Percentiles rank a stretch among this genome's conserved stretches.
phyloP scores from a whole-genome alignment of 2,797 vertebrate species.

The Diglossa cyanea region DNA sequence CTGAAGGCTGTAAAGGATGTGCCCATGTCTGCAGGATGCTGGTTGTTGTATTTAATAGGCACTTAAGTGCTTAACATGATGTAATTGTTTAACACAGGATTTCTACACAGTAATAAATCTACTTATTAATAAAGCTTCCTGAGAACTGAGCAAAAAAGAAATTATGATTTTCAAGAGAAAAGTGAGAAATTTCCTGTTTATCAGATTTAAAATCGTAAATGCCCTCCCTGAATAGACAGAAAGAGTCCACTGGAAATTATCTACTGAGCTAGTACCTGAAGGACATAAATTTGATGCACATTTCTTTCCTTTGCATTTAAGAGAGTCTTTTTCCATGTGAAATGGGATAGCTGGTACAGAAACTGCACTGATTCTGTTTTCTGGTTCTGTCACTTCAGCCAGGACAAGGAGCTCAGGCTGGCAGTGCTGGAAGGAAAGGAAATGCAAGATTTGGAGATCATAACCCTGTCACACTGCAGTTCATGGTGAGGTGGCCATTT shows the following conservation, averaged over 20 bases:
- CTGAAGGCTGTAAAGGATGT: neutral
- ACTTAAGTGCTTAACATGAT: neutral
- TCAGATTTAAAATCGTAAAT: neutral
- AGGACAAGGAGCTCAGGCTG: neutral
- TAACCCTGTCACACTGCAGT: neutral
- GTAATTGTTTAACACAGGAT: neutral
- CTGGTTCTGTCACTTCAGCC: neutral
- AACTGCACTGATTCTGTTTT: neutral
- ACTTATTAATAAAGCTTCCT: neutral
- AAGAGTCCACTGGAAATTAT: neutral
- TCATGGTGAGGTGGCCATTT: neutral
- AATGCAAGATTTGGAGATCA: neutral
- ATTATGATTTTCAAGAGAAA: neutral
- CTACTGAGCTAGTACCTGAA: neutral
- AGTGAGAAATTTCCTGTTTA: neutral
- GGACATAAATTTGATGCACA: neutral
- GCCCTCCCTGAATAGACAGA: neutral
- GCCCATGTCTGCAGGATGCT: neutral
- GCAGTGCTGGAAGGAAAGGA: neutral
- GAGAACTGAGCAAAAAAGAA: neutral
- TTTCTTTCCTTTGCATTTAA: neutral
- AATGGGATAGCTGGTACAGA: neutral
- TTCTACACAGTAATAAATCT: neutral
- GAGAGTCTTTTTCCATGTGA: neutral
- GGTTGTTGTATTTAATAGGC: neutral